These are phyloP conservation scores for Lithophane leautieri DNA, from an alignment of 2,888 invertebrate species.

Conservation along the genomic window DNA sequence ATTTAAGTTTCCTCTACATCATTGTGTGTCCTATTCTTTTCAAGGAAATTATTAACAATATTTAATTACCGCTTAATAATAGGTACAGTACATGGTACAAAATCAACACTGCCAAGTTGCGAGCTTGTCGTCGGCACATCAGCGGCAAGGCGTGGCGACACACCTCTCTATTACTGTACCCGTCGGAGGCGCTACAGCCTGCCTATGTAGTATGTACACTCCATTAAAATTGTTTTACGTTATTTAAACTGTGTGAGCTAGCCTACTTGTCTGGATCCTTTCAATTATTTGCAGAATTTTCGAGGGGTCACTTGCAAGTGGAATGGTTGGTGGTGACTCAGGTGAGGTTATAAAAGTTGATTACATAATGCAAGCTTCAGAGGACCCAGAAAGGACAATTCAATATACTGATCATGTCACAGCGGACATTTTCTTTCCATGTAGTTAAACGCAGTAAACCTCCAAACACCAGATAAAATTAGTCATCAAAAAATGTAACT, in stretches of 20 bases:
- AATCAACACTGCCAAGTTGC: constrained; percentile 72
- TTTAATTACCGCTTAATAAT: constrained; percentile 62
- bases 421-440: not conserved
- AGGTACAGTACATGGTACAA: constrained; percentile 54
- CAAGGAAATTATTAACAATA: constrained; percentile 28
- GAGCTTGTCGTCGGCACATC: constrained; percentile 80
- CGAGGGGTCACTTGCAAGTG: not conserved
- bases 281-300: not conserved
- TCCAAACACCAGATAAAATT: not conserved
- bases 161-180: constrained; percentile 87
- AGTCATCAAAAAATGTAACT: constrained; percentile 6
- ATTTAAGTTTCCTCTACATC: not conserved
- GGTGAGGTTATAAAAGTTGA: not conserved
- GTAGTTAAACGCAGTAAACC: not conserved
- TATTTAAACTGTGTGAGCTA: constrained; percentile 26
- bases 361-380: not conserved
- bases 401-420: not conserved
- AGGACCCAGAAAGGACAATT: not conserved
- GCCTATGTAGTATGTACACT: constrained; percentile 66
- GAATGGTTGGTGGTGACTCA: not conserved
- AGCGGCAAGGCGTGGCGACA: constrained; percentile 83
- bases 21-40: not conserved
- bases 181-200: constrained; percentile 63
- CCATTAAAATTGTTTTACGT: constrained; percentile 70
- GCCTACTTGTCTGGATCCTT: constrained; percentile 28